These are phyloP conservation scores for Sapajus apella DNA, from an alignment of 2,113 vertebrate species.

Conservation along the genomic window DNA sequence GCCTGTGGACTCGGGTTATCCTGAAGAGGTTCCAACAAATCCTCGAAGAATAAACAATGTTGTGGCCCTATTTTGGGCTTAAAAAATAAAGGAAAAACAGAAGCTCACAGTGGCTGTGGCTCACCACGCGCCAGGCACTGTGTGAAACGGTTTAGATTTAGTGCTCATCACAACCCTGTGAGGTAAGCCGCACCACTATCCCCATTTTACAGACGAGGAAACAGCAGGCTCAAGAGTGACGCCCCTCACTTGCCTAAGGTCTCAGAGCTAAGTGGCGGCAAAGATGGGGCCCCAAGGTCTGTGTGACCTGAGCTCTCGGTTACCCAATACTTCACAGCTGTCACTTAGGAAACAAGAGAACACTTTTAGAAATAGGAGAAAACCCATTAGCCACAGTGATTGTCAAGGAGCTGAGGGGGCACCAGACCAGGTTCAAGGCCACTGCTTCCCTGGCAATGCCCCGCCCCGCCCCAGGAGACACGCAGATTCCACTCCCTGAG, in stretches of 20 bases:
- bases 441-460: background rate
- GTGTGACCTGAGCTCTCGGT: background rate
- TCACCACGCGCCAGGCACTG: rapidly evolving
- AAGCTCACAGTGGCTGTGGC: no score
- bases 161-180: background rate
- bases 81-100: background rate
- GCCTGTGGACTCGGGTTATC: background rate
- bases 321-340: background rate
- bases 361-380: background rate
- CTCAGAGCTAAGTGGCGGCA: background rate
- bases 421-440: rapidly evolving
- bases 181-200: background rate
- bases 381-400: background rate
- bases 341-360: background rate
- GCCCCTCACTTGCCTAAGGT: background rate
- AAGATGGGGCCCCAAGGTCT: background rate
- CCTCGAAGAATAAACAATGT: background rate
- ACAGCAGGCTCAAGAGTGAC: background rate
- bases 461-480: background rate
- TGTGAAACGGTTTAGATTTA: no score
- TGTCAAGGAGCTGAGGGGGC: background rate
- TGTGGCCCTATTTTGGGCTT: no score
- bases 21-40: background rate
- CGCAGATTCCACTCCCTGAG: background rate
- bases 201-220: background rate